Percentiles rank a stretch among this genome's conserved stretches.
These are phyloP conservation scores for Avahi laniger DNA, from an alignment of 2,797 vertebrate genomes.

Conservation along the genomic window DNA sequence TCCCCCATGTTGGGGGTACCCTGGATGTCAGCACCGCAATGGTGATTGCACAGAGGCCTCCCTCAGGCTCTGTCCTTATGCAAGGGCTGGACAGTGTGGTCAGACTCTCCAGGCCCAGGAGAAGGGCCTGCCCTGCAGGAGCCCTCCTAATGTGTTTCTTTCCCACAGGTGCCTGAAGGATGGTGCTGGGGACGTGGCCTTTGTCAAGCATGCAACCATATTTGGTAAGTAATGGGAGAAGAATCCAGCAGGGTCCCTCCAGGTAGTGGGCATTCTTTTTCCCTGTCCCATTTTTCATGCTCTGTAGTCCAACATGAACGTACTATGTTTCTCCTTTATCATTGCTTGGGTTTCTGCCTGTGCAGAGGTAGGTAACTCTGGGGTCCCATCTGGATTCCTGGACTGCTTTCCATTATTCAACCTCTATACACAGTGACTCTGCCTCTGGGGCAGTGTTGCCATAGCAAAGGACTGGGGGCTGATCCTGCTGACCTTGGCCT, in stretches of 20 bases:
- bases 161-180: slow-evolving; percentile 90
- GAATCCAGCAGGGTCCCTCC: not conserved
- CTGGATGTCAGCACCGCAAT: not conserved
- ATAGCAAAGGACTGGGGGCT: not conserved
- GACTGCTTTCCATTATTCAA: not conserved
- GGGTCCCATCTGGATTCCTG: not conserved
- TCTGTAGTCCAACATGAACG: not conserved
- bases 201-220: slow-evolving; percentile 91
- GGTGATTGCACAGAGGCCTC: not conserved
- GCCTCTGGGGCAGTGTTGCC: not conserved
- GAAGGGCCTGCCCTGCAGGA: not conserved
- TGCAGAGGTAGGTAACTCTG: not conserved
- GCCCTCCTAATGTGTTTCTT: slow-evolving; percentile 11
- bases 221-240: slow-evolving; percentile 83
- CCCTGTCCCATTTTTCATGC: not conserved
- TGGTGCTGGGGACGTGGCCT: slow-evolving; percentile 90
- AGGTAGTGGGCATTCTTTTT: too few species aligned
- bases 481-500: not conserved
- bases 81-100: not conserved
- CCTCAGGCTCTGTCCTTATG: not conserved
- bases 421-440: not conserved
- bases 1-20: too few species aligned
- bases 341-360: not conserved
- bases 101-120: not conserved
- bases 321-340: not conserved